Conservation (phyloP, 2,113 vertebrate species). For the Bombycilla garrulus region DNA sequence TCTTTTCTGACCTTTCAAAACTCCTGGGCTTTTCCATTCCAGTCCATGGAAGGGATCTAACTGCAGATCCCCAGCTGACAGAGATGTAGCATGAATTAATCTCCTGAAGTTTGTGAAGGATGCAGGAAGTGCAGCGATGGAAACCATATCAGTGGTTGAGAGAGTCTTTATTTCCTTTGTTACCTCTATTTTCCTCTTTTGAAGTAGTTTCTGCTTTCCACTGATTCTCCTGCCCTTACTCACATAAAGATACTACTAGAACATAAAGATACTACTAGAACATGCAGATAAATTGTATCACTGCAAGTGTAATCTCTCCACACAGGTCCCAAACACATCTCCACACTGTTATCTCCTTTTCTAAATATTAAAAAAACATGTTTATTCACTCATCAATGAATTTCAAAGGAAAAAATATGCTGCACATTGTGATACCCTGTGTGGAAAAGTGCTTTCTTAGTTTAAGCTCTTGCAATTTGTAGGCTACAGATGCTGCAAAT, state of each 20-base stretch:
- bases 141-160: not conserved
- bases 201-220: not conserved
- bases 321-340: not conserved
- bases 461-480: not conserved
- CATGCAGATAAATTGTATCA: not conserved
- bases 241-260: not conserved
- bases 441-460: not conserved
- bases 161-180: not conserved
- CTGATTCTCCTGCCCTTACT: not conserved
- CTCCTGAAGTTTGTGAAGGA: not conserved
- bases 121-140: not conserved
- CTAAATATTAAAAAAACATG: not conserved
- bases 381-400: not conserved
- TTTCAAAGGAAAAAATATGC: not conserved
- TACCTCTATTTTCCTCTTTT: not conserved
- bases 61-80: not conserved
- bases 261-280: not conserved
- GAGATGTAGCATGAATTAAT: not conserved
- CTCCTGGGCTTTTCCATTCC: not conserved
- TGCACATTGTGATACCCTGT: not conserved
- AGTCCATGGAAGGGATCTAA: rapidly evolving
- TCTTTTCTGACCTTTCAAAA: not conserved
- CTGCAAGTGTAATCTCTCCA: not conserved
- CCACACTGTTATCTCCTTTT: not conserved
- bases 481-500: not conserved